Evolutionary conservation across 2,888 invertebrate species (phyloP).

Genomic region (Erebia aethiops): DNA sequence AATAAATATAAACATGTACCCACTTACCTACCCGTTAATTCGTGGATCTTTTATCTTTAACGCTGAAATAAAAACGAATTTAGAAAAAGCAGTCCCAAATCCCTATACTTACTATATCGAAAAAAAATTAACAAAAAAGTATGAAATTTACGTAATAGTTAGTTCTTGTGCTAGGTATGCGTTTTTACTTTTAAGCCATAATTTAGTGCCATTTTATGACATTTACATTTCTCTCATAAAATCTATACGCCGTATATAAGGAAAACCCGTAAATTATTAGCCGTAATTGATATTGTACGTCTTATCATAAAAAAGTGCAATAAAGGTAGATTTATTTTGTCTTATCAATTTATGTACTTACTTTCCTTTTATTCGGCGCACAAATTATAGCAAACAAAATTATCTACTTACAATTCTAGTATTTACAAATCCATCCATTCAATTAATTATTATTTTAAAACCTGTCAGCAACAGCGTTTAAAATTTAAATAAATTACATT

Average conservation of each 20-base stretch:
- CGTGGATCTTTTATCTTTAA: no score
- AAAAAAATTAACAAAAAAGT: no score
- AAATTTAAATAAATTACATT: slow-evolving; percentile 53
- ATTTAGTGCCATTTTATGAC: slow-evolving; percentile 38
- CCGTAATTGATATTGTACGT: neutral
- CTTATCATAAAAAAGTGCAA: neutral
- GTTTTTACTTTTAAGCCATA: slow-evolving; percentile 21
- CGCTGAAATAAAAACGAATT: no score
- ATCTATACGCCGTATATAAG: neutral
- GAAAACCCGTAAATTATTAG: no score
- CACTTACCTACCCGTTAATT: no score
- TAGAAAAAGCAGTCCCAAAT: no score
- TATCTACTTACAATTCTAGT: slow-evolving; percentile 39
- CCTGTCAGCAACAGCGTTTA: slow-evolving; percentile 52
- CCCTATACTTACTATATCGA: no score
- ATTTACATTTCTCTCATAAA: slow-evolving; percentile 5
- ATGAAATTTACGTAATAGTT: neutral
- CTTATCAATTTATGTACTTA: neutral
- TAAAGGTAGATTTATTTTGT: neutral
- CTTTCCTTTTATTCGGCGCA: slow-evolving; percentile 30
- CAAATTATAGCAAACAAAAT: slow-evolving; percentile 48
- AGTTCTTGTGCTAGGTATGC: neutral
- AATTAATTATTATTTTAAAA: slow-evolving; percentile 42
- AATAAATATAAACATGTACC: no score
- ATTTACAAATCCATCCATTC: slow-evolving; percentile 41